These are phyloP conservation scores for Platysteira castanea DNA, from an alignment of 2,113 vertebrate genomes.

Conservation along the genomic window DNA sequence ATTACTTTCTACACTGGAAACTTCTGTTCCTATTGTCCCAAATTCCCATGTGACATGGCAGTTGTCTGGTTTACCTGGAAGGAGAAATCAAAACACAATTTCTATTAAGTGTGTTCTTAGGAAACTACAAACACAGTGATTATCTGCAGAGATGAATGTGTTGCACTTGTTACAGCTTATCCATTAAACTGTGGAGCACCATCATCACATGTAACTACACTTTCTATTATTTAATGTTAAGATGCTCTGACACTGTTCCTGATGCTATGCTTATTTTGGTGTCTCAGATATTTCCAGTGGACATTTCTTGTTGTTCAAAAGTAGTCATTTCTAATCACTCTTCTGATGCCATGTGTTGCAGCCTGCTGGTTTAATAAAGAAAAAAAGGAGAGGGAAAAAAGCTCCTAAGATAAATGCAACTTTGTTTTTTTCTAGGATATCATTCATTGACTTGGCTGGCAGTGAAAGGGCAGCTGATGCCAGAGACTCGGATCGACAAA, in stretches of 20 bases:
- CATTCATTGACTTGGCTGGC: conserved; percentile 92
- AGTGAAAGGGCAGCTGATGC: conserved; percentile 91
- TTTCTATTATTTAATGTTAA: background rate
- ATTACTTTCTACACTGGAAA: background rate
- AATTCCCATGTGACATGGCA: background rate
- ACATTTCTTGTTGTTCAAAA: conserved; percentile 11
- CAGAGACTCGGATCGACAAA: conserved; percentile 82
- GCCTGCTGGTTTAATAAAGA: background rate
- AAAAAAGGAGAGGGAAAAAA: background rate
- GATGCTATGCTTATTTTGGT: background rate
- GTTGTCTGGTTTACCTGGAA: background rate
- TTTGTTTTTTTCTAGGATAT: conserved; percentile 79
- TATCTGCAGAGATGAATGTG: background rate
- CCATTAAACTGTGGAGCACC: conserved; percentile 14
- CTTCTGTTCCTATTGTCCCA: background rate
- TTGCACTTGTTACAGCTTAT: background rate
- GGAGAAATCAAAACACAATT: background rate
- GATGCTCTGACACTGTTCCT: background rate
- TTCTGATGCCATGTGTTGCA: background rate
- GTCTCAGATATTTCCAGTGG: background rate
- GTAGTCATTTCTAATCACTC: background rate
- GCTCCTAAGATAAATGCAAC: background rate
- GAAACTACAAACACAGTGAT: background rate
- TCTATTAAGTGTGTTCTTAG: background rate
- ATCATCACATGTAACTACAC: background rate